Base-by-base conservation (phyloP, 2,113 vertebrate genomes). In the Alethe castanea region DNA sequence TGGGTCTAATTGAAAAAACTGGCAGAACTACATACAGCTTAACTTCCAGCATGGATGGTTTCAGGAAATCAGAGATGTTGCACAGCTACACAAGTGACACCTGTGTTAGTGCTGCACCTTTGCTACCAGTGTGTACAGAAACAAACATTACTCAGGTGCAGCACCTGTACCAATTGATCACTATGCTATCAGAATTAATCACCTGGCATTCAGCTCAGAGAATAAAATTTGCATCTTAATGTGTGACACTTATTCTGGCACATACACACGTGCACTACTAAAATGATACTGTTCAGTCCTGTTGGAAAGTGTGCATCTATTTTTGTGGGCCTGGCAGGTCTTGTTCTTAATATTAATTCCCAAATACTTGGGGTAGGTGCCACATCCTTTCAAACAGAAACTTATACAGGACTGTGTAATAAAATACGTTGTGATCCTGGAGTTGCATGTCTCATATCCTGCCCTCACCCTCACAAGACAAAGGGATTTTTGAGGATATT, bases 161-260 rank as follows among this genome's bases (percentile, higher is more conserved):
- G 96, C 94, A 96, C 97, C 97, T 98, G 97, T 96, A 94, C 94
- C 97, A 42, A 96, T 95, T 96, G 97, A 98, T 98, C 97, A 87
- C 89, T 87, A 0, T 83, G 93, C 91, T 95, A 86, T 88, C 96
- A 96, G 95, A 98, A 98, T 98, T 98, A 98, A 98, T 97, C 97
- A 97, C 96, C 95, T 97, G 94, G 90, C 85, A 84, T 96, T 97
- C 96, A 93, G 93, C 97, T 94, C 71, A 76, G 84, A 96, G 97
- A 97, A 97, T 96, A 97, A 96, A 96, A 98, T 98, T 98, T 98
- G 96, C 98, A 98, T 98, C 94, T 92, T 97, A 97, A 97, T 98
- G 89, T 90, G 70, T 88, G 90, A 94, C 84, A 86, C 72, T 74
- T 94, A 91, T 33, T 89, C 88, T 85, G 92, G 80, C 87, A 26